Base-by-base conservation (phyloP, 2,797 vertebrate species). In the Melanotaenia pygmaea region DNA sequence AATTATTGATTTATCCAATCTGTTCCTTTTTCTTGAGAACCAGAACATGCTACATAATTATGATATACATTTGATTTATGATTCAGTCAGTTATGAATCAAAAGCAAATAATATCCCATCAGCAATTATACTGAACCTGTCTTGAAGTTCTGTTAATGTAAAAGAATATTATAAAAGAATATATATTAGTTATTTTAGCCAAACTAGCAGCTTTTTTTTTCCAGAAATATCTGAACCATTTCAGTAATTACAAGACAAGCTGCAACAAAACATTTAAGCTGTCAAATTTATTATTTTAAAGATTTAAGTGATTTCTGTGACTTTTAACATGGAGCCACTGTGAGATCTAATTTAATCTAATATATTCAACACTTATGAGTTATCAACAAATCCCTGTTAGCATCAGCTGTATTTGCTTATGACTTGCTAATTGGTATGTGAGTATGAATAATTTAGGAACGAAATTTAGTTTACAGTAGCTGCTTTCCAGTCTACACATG, bases 361-460 rank as follows among this genome's bases (percentile, higher is more conserved):
- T 35, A 37, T 38, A 35, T 59, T 37, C 58, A 37, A 11, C 4
- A 59, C 34, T 37, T 59, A 3, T 58, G 38, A 16, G 34, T 68
- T 37, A 35, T 59, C 37, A 58, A 54, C 28, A 58, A 43, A 67
- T 59, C 35, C 57, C 67, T 18, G 8, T 68, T 45, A 47, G 38
- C n/a, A 5, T 67, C 54, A 26, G 38, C 65, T 45, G 4, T 45
- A 14, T 32, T 50, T 12, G 11, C 32, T 50, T 35, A 59, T 9
- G 45, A n/a, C 40, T 26, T 6, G 10, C 30, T 51, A 51, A 69
- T 51, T 35, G 20, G 35, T 43, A 50, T 50, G 40, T 26, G 30
- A n/a, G 57, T n/a, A 1, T 50, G 47, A 51, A 51, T 51, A 51
- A 22, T 51, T 51, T 51, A 50, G 47, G 8, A 10, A 11, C 10